Percentiles rank a stretch among this genome's conserved stretches.
Conservation (phyloP, 1,140 invertebrate genomes). For the Neuroterus valhalla region DNA sequence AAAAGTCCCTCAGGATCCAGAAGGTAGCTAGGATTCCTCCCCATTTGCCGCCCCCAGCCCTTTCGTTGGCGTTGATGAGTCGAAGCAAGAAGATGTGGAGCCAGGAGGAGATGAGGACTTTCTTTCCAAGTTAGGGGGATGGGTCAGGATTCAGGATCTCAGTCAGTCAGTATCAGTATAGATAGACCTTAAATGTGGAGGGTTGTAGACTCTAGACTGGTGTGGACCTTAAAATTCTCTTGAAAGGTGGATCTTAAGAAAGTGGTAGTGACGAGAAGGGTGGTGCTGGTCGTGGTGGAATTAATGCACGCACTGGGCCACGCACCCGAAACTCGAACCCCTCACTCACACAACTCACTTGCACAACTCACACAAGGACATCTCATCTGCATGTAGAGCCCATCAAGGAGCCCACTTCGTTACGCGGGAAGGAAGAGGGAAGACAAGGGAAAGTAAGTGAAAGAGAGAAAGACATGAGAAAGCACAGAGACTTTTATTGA, state of each 20-base stretch:
- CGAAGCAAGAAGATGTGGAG: constrained; percentile 66
- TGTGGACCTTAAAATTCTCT: background rate
- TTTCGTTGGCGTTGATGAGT: constrained; percentile 68
- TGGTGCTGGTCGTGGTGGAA: constrained; percentile 68
- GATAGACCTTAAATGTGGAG: too few species aligned
- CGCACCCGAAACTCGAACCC: constrained; percentile 65
- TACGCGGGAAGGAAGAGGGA: constrained; percentile 56
- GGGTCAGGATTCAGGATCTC: constrained; percentile 24
- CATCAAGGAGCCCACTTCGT: constrained; percentile 70
- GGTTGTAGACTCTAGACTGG: background rate
- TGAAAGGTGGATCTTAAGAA: constrained; percentile 31
- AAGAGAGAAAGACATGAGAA: constrained; percentile 51
- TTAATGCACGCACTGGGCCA: constrained; percentile 74
- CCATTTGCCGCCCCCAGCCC: constrained; percentile 46
- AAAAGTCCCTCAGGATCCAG: constrained; percentile 45
- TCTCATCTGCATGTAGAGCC: constrained; percentile 30
- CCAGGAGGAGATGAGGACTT: constrained; percentile 42
- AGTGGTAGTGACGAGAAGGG: constrained; percentile 48
- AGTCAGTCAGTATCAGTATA: constrained; percentile 9
- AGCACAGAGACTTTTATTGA: constrained; percentile 76
- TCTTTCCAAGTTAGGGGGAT: constrained; percentile 44
- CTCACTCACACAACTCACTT: constrained; percentile 56
- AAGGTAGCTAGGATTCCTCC: constrained; percentile 43
- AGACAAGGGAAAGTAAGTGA: constrained; percentile 47
- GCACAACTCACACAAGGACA: constrained; percentile 53